Percentiles rank a stretch among this genome's conserved stretches.
These are phyloP conservation scores for Incurvaria masculella DNA, from an alignment of 2,888 invertebrate species.

Conservation along the genomic window DNA sequence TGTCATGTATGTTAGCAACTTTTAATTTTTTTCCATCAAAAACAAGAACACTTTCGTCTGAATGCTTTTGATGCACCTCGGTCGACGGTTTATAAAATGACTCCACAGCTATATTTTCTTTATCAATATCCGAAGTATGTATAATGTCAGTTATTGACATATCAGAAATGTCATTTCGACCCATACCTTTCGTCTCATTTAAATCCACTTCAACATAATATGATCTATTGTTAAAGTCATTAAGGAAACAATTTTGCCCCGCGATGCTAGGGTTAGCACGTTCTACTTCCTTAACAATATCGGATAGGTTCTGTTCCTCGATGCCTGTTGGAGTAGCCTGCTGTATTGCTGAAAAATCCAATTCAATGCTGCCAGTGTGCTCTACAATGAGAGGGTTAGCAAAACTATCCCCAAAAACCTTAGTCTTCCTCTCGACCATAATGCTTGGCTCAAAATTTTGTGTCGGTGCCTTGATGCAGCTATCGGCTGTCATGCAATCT, in stretches of 20 bases:
- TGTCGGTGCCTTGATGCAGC: conserved; percentile 24
- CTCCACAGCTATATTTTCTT: conserved; percentile 41
- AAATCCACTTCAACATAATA: conserved; percentile 42
- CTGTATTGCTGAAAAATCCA: conserved; percentile 36
- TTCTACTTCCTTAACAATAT: conserved; percentile 32
- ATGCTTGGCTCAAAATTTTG: conserved; percentile 34
- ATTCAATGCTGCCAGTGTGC: conserved; percentile 29
- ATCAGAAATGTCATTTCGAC: conserved; percentile 26
- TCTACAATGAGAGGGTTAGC: conserved; percentile 25
- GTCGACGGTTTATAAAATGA: conserved; percentile 29
- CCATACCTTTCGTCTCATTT: conserved; percentile 28
- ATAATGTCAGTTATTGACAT: conserved; percentile 45
- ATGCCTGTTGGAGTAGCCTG: conserved; percentile 14
- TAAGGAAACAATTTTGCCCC: conserved; percentile 22
- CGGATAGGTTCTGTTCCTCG: conserved; percentile 28
- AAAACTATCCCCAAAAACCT: conserved; percentile 31
- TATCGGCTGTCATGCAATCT: conserved; percentile 25
- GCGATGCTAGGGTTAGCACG: conserved; percentile 21
- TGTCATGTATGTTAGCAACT: conserved; percentile 20
- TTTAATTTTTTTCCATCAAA: conserved; percentile 36
- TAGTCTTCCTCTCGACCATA: conserved; percentile 30
- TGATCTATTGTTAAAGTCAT: conserved; percentile 23
- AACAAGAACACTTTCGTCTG: conserved; percentile 30
- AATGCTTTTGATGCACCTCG: conserved; percentile 17
- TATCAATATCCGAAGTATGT: conserved; percentile 33